phyloP scores from a whole-genome alignment of 2,113 vertebrate genomes.

The Hypanus sabinus region DNA sequence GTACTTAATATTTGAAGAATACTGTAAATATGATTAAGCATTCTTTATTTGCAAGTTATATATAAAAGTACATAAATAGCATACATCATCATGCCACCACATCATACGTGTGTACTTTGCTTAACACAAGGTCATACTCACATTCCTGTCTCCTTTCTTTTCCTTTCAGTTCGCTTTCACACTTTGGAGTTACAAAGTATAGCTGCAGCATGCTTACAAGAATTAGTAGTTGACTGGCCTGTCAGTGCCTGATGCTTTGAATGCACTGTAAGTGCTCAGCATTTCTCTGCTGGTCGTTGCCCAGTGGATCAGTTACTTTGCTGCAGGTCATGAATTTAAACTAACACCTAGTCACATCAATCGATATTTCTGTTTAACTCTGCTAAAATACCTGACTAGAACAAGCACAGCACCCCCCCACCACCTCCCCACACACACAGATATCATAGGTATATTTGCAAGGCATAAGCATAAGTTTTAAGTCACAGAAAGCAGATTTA shows the following conservation, averaged over 20 bases:
- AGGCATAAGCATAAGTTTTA: neutral
- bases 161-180: too few relatives aligned
- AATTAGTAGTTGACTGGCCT: neutral
- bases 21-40: too few relatives aligned
- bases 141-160: too few relatives aligned
- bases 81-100: too few relatives aligned
- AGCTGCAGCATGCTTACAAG: neutral
- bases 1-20: too few relatives aligned
- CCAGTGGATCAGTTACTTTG: neutral
- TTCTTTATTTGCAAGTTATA: too few relatives aligned
- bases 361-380: neutral
- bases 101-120: too few relatives aligned
- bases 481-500: conserved; percentile 49
- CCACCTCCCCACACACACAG: neutral
- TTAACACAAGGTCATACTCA: too few relatives aligned
- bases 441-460: neutral
- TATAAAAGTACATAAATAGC: too few relatives aligned
- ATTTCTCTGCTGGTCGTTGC: conserved; percentile 46
- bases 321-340: neutral
- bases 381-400: neutral
- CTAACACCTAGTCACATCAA: neutral
- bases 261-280: conserved; percentile 45
- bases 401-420: too few relatives aligned
- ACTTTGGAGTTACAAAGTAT: too few relatives aligned
- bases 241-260: conserved; percentile 36